Evolutionary conservation across 2,113 vertebrate species (phyloP).

Genomic region (Leptodactylus fuscus): DNA sequence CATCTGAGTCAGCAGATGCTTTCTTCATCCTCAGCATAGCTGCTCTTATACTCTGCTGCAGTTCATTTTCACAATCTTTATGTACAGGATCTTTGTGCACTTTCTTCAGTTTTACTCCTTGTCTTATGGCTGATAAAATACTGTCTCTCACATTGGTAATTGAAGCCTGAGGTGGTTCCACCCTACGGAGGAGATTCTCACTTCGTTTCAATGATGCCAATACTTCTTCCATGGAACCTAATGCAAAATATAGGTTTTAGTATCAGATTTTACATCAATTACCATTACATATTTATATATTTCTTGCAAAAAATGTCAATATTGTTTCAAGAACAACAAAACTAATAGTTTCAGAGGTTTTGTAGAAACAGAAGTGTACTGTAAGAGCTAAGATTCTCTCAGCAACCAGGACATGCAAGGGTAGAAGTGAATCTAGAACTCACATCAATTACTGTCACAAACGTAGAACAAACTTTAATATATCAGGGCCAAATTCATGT

Average conservation of each 20-base stretch:
- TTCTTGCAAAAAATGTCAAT: too few species aligned
- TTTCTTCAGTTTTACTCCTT: conserved; percentile 89
- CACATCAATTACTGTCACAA: too few species aligned
- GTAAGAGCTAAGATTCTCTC: too few species aligned
- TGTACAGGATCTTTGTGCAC: conserved; percentile 66
- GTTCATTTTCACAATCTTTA: conserved; percentile 71
- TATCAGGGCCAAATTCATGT: too few species aligned
- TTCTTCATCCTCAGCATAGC: conserved; percentile 95
- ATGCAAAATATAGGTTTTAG: background rate
- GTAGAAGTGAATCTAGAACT: too few species aligned
- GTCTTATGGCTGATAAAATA: conserved; percentile 86
- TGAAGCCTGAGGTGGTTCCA: background rate
- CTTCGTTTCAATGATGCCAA: conserved; percentile 86
- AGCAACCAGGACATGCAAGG: too few species aligned
- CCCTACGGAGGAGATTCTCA: conserved; percentile 76
- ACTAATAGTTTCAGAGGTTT: too few species aligned
- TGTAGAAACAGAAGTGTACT: too few species aligned
- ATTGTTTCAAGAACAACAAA: too few species aligned
- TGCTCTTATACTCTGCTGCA: conserved; percentile 90
- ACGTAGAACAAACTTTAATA: too few species aligned
- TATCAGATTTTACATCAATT: background rate
- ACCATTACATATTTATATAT: too few species aligned
- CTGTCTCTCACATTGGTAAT: conserved; percentile 71
- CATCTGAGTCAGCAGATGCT: conserved; percentile 87
- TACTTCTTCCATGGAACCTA: conserved; percentile 94